Base-by-base conservation (phyloP, 2,797 vertebrate species). In the Oophaga sylvatica region DNA sequence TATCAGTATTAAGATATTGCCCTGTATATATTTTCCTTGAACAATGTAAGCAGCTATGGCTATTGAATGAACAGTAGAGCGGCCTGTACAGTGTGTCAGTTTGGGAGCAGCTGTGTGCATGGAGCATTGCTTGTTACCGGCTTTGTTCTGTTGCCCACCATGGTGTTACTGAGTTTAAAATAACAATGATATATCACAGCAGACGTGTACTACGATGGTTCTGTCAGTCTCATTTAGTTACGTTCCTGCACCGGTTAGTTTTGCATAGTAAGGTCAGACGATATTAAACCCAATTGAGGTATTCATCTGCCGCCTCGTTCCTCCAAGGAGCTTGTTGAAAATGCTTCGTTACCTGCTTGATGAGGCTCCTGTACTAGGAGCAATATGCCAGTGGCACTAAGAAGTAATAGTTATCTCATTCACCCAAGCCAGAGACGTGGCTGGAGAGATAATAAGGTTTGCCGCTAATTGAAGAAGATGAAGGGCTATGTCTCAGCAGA, bases 301-400 rank as follows among this genome's bases (percentile, higher is more conserved):
- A 86, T 89, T 89, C 62, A 78, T 82, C 83, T 89, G 79, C 84
- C 5, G 62, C 57, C 35, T 77, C 48, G 4, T 75, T 59, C 71
- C 87, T 89, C 87, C 87, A 82, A 89, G 87, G 87, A 86, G 71
- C 87, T 81, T 65, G 79, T 70, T 77, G 87, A 82, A 78, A 78
- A 81, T 82, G 87, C 87, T 86, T 89, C 87, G 84, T 89, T 89
- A 85, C 83, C 83, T 89, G 83, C 84, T 78, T 88, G 87, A 88
- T 88, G 87, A 88, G 87, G 79, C 87, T 63, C 78, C 79, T 68
- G 83, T 81, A 83, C 77, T 60, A 81, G 78, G 70, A 89, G 84
- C 87, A 89, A 79, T 89, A 78, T 78, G 87, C 87, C 87, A 86
- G 77, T 68, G 84, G 83, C 84, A 77, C 79, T 79, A 82, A 60